Conservation (phyloP, 2,888 invertebrate species). For the Lasioglossum malachurum region DNA sequence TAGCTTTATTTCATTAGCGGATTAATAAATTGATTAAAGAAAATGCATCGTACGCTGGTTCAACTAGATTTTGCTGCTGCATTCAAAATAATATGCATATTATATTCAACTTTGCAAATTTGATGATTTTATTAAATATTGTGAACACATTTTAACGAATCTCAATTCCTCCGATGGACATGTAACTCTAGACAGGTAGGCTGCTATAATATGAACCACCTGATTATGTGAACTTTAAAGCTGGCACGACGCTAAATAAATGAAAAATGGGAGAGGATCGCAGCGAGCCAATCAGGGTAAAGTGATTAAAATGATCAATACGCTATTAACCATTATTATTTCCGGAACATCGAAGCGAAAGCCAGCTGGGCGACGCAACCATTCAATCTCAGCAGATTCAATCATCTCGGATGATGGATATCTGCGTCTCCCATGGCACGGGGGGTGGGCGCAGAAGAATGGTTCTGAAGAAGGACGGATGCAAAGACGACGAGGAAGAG, state of each 20-base stretch:
- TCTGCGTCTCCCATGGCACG: conserved; percentile 34
- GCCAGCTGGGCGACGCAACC: conserved; percentile 65
- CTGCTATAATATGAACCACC: no score
- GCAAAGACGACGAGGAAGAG: conserved; percentile 13
- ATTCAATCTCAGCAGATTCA: conserved; percentile 69
- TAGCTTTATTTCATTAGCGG: background rate
- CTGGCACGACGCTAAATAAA: background rate
- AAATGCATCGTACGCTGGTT: no score
- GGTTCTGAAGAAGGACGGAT: background rate
- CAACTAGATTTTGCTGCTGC: no score
- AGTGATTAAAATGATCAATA: background rate
- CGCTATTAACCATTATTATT: background rate
- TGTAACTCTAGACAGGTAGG: no score
- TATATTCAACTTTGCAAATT: background rate
- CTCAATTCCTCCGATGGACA: no score
- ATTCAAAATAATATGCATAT: background rate
- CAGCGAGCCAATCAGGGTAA: background rate
- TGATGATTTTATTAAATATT: background rate
- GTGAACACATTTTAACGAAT: no score
- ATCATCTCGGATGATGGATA: conserved; percentile 78
- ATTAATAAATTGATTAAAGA: background rate
- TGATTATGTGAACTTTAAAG: background rate
- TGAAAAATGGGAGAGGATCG: background rate
- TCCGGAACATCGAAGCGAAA: background rate
- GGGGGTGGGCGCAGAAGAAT: background rate